Conservation (phyloP, 2,888 invertebrate species). For the Caenorhabditis drosophilae region DNA sequence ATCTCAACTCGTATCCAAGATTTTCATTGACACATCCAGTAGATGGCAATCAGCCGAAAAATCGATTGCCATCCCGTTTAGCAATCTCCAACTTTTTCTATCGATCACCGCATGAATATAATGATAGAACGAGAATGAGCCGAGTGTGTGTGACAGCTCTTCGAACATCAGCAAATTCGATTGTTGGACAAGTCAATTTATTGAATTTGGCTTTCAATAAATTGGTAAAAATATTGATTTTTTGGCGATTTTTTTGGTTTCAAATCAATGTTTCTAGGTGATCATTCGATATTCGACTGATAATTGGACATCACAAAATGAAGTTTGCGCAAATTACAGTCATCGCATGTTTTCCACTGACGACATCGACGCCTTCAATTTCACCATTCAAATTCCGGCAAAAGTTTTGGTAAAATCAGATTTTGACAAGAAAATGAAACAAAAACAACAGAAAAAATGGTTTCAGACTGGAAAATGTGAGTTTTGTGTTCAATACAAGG, state of each 20-base stretch:
- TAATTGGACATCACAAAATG: constrained; percentile 31
- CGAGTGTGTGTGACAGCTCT: constrained; percentile 40
- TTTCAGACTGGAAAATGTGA: constrained; percentile 31
- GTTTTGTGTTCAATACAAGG: constrained; percentile 44
- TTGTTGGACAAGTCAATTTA: constrained; percentile 48
- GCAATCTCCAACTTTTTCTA: constrained; percentile 39
- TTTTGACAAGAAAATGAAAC: too few species aligned
- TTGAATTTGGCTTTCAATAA: constrained; percentile 48
- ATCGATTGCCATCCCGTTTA: too few species aligned
- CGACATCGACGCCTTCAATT: constrained; percentile 49
- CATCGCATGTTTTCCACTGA: constrained; percentile 41
- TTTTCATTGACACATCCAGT: constrained; percentile 3
- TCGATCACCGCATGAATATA: constrained; percentile 40
- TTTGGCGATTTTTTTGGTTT: background rate
- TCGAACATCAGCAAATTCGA: constrained; percentile 24
- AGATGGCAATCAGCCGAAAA: constrained; percentile 11
- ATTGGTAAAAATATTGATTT: constrained; percentile 10
- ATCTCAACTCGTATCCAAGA: background rate
- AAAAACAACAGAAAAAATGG: too few species aligned
- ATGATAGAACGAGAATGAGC: constrained; percentile 14
- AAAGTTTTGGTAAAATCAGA: too few species aligned
- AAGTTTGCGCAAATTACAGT: constrained; percentile 36
- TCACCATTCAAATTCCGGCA: constrained; percentile 33
- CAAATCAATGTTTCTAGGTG: constrained; percentile 11
- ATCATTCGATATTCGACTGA: constrained; percentile 42